These are phyloP conservation scores for Trissolcus basalis DNA, from an alignment of 1,140 invertebrate species.

Conservation along the genomic window DNA sequence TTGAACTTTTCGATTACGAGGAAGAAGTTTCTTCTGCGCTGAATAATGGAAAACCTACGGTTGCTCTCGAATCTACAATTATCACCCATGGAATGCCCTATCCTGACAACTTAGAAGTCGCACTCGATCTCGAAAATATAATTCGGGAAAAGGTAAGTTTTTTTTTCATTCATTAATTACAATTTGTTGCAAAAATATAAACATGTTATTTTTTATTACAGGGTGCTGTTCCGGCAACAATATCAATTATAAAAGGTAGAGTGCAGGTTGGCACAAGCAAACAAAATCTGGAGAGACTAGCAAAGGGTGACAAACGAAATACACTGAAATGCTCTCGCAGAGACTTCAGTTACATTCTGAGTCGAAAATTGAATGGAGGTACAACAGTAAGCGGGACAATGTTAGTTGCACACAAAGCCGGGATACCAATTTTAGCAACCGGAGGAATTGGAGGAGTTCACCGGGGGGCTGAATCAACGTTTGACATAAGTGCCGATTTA, in stretches of 20 bases:
- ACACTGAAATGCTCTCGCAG: slow-evolving; percentile 83
- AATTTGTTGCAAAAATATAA: background rate
- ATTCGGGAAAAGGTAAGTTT: slow-evolving; percentile 84
- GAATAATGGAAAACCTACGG: slow-evolving; percentile 81
- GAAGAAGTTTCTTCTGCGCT: slow-evolving; percentile 80
- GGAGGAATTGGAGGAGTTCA: slow-evolving; percentile 96
- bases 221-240: slow-evolving; percentile 95
- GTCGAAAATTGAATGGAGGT: slow-evolving; percentile 87
- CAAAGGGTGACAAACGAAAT: slow-evolving; percentile 79
- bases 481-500: slow-evolving; percentile 97
- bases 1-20: slow-evolving; percentile 50
- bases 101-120: slow-evolving; percentile 93
- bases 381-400: slow-evolving; percentile 98
- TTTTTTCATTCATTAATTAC: no score
- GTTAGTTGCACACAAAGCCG: slow-evolving; percentile 85
- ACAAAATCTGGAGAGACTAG: slow-evolving; percentile 80
- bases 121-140: slow-evolving; percentile 86
- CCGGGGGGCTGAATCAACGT: slow-evolving; percentile 85
- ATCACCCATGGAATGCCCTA: slow-evolving; percentile 99
- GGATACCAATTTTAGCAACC: slow-evolving; percentile 96
- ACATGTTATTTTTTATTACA: slow-evolving; percentile 74
- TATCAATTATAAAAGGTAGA: slow-evolving; percentile 90
- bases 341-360: slow-evolving; percentile 88
- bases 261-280: slow-evolving; percentile 87
- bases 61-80: slow-evolving; percentile 97